Percentiles rank a stretch among this genome's conserved stretches.
Conservation (phyloP, 2,797 vertebrate species). For the Sebastes nivosus region DNA sequence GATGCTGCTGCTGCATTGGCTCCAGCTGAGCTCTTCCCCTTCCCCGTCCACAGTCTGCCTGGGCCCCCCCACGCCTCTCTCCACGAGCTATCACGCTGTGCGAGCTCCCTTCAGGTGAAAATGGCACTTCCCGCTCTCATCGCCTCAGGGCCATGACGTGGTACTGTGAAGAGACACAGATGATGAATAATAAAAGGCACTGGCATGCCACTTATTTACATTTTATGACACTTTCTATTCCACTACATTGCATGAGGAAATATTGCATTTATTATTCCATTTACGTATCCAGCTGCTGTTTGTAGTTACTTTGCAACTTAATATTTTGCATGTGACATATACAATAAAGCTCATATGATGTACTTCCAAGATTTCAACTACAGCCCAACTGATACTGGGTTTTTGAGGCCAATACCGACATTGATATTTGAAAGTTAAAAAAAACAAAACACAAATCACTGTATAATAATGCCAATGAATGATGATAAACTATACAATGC, state of each 20-base stretch:
- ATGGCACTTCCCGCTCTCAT: constrained; percentile 60
- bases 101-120: constrained; percentile 52
- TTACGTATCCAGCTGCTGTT: background rate
- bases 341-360: background rate
- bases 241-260: background rate
- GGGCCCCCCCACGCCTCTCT: constrained; percentile 72
- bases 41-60: constrained; percentile 79
- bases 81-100: constrained; percentile 35
- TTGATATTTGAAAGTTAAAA: background rate
- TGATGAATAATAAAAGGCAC: background rate
- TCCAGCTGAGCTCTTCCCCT: constrained; percentile 84
- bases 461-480: background rate
- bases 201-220: background rate
- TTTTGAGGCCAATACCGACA: background rate
- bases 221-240: background rate
- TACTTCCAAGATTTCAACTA: background rate
- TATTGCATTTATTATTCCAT: background rate
- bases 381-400: background rate
- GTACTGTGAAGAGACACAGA: constrained; percentile 40
- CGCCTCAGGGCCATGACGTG: constrained; percentile 66
- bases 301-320: background rate
- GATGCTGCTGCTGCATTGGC: constrained; percentile 99
- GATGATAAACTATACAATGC: background rate
- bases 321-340: background rate
- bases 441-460: background rate